Conservation (phyloP, 2,888 invertebrate genomes). For the Oscheius sp. region DNA sequence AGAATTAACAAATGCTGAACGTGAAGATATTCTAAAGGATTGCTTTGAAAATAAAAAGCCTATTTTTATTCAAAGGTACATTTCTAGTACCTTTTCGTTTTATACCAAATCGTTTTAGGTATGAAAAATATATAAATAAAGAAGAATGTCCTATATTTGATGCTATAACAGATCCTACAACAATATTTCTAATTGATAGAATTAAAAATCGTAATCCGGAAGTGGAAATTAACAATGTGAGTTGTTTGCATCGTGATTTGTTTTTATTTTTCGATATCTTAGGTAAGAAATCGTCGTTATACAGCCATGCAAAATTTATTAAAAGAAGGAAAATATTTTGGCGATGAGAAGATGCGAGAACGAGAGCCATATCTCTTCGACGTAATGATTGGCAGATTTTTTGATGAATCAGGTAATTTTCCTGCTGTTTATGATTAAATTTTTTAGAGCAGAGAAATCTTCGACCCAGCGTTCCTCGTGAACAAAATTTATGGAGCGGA, state of each 20-base stretch:
- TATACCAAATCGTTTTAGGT: conserved; percentile 41
- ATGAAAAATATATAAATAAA: conserved; percentile 47
- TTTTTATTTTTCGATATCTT: neutral
- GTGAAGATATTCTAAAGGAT: conserved; percentile 48
- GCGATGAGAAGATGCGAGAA: conserved; percentile 91
- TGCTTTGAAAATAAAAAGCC: conserved; percentile 46
- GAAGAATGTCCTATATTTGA: conserved; percentile 49
- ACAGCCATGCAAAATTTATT: conserved; percentile 57
- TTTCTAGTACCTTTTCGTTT: neutral
- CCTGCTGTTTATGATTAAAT: no score
- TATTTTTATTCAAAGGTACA: conserved; percentile 60
- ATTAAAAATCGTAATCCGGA: conserved; percentile 12
- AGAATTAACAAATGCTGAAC: conserved; percentile 57
- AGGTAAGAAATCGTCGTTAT: conserved; percentile 61
- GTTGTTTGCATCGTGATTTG: neutral
- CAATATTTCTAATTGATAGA: conserved; percentile 25
- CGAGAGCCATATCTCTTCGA: conserved; percentile 90
- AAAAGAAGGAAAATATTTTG: conserved; percentile 80
- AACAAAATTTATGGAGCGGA: conserved; percentile 52
- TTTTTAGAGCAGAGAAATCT: conserved; percentile 59
- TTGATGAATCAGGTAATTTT: conserved; percentile 80
- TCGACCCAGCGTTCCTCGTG: conserved; percentile 61
- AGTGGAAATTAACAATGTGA: neutral
- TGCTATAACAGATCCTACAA: conserved; percentile 40
- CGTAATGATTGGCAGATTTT: conserved; percentile 87